Base-by-base conservation (phyloP, 2,113 vertebrate genomes). In the Siniperca chuatsi region DNA sequence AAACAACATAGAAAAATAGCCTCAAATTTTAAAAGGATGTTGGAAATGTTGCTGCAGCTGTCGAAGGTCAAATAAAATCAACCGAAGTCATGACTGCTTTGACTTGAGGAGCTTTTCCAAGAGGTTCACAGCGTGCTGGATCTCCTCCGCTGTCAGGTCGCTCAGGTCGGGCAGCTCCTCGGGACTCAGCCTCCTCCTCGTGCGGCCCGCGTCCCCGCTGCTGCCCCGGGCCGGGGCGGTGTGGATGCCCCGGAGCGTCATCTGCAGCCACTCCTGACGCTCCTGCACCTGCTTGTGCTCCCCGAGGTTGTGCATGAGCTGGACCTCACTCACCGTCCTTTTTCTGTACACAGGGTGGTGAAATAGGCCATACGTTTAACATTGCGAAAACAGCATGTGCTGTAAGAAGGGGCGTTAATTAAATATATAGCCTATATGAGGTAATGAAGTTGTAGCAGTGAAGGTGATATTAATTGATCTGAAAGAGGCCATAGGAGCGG, bases 301-400 rank as follows among this genome's bases (percentile, higher is more conserved):
- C 6, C 97, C 95, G 4, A 96, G 83, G 67, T 97, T 95, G 70
- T 99, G 98, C 98, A 99, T 99, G 20, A 98, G 60, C 88, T 99
- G 97, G 87, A 99, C 96, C 90, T 99, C 98, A 42, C 97, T 97
- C 83, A 99, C 96, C 0, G 97, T 95, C 84, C 98, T 92, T 75
- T 96, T 98, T 75, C 98, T 99, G 83, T n/a, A 78, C 16, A 44
- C 46, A 46, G 13, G 1, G 33, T 4, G 16, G 55, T 10, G 8
- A 70, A 0, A 86, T 20, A 64, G 4, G n/a, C 29, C 9, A 44
- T 71, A 33, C 15, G 23, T 10, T 40, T 16, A 33, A 25, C 2
- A 50, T 1, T 40, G 18, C 33, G 25, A 77, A 35, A 67, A 20
- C 20, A 10, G 9, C 8, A 2, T 50, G 23, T 37, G n/a, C 6